Evolutionary conservation across 1,140 invertebrate genomes (phyloP).

Genomic region (Drosophila melanica): DNA sequence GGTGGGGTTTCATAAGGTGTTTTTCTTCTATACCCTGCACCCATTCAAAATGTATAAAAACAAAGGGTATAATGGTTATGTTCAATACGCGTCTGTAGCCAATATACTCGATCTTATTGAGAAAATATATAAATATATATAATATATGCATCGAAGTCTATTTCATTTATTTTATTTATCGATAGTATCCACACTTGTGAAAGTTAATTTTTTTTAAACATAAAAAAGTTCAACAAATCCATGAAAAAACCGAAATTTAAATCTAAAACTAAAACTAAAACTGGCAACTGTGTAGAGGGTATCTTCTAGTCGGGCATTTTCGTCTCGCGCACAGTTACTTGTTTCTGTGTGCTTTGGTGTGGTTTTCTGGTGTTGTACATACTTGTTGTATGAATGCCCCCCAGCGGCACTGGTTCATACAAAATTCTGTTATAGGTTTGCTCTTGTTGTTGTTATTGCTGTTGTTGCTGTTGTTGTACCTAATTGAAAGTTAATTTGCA

Average conservation of each 20-base stretch:
- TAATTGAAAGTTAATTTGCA: constrained; percentile 66
- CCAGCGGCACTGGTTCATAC: constrained; percentile 31
- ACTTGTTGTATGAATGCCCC: constrained; percentile 17
- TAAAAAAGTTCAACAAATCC: too few relatives aligned
- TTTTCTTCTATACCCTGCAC: constrained; percentile 6
- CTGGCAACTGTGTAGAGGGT: too few relatives aligned
- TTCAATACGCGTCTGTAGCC: too few relatives aligned
- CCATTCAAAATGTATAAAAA: background rate
- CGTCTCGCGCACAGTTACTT: background rate
- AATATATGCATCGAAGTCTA: background rate
- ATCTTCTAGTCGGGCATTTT: background rate
- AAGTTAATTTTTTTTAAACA: too few relatives aligned
- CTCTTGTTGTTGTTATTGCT: constrained; percentile 34
- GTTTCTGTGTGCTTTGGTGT: constrained; percentile 11
- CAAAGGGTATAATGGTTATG: background rate
- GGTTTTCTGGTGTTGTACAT: constrained; percentile 2
- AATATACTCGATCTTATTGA: too few relatives aligned
- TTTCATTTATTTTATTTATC: too few relatives aligned
- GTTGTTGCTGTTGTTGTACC: constrained; percentile 45
- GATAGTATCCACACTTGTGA: too few relatives aligned
- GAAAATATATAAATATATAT: too few relatives aligned
- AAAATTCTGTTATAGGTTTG: constrained; percentile 50
- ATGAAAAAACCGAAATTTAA: too few relatives aligned
- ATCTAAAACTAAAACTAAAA: too few relatives aligned
- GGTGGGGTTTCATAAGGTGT: constrained; percentile 1